Percentiles rank a stretch among this genome's conserved stretches.
phyloP scores from a whole-genome alignment of 1,140 invertebrate genomes.

The Chironomus tepperi region DNA sequence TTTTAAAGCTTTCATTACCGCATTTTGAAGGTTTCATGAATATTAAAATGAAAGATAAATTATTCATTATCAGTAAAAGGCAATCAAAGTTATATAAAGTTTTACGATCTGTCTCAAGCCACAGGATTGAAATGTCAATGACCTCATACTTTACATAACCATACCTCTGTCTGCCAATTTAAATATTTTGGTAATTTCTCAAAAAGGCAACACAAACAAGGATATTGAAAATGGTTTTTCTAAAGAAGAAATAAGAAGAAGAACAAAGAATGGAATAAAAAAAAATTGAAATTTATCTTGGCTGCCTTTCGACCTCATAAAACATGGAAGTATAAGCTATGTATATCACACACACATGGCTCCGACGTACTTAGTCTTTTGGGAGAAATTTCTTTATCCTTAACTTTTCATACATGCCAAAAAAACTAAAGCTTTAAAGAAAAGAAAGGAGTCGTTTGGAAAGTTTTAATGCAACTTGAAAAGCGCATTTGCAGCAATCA shows the following conservation, averaged over 20 bases:
- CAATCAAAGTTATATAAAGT: too few species aligned
- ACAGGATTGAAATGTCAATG: too few species aligned
- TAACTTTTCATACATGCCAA: background rate
- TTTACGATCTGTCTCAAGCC: too few species aligned
- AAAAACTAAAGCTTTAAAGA: background rate
- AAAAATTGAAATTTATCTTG: background rate
- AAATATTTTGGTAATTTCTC: constrained; percentile 2
- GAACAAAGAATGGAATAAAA: background rate
- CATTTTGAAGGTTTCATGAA: too few species aligned
- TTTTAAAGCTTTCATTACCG: too few species aligned
- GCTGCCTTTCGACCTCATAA: constrained; percentile 11
- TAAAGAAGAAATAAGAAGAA: too few species aligned
- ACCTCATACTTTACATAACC: too few species aligned
- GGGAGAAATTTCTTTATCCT: background rate
- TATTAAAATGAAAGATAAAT: too few species aligned
- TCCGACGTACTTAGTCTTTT: background rate
- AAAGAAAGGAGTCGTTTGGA: background rate
- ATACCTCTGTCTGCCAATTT: background rate
- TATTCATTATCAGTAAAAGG: too few species aligned
- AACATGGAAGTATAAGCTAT: background rate
- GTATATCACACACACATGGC: background rate
- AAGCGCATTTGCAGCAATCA: too few species aligned
- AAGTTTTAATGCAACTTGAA: background rate
- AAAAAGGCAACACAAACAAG: background rate
- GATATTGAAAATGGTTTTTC: too few species aligned